phyloP scores from a whole-genome alignment of 2,797 vertebrate genomes.

The Ispidina picta region DNA sequence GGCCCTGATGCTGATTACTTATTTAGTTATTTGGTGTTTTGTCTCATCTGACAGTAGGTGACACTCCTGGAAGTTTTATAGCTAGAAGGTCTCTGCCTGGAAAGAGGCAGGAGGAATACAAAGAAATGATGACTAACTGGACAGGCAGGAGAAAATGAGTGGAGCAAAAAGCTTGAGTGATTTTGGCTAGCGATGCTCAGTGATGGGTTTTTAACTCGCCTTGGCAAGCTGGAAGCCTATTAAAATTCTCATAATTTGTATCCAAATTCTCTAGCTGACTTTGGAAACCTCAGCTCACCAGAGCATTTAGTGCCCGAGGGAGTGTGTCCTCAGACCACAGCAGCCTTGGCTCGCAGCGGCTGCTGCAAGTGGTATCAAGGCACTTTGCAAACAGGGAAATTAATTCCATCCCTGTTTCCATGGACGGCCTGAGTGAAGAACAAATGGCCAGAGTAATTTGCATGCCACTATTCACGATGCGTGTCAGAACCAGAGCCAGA shows the following conservation, averaged over 20 bases:
- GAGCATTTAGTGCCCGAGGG: background rate
- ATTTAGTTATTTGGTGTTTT: slow-evolving; percentile 16
- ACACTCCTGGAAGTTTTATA: background rate
- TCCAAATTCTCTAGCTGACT: background rate
- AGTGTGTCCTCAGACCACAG: background rate
- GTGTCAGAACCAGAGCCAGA: background rate
- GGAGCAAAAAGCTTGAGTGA: background rate
- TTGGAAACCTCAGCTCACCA: background rate
- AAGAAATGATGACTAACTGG: background rate
- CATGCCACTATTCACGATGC: background rate
- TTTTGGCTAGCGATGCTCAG: background rate
- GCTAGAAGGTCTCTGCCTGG: slow-evolving; percentile 1
- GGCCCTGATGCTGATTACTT: background rate
- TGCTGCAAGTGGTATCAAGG: background rate
- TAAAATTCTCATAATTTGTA: background rate
- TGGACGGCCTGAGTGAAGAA: background rate
- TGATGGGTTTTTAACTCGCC: background rate
- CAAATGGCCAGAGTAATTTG: background rate
- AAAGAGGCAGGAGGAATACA: background rate
- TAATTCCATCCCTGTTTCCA: background rate
- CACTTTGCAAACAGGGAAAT: background rate
- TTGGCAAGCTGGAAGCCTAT: background rate
- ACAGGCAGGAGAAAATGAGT: background rate
- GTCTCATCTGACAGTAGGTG: background rate
- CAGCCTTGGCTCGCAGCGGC: background rate